Base-by-base conservation (phyloP, 2,888 invertebrate genomes). In the Agrochola circellaris region DNA sequence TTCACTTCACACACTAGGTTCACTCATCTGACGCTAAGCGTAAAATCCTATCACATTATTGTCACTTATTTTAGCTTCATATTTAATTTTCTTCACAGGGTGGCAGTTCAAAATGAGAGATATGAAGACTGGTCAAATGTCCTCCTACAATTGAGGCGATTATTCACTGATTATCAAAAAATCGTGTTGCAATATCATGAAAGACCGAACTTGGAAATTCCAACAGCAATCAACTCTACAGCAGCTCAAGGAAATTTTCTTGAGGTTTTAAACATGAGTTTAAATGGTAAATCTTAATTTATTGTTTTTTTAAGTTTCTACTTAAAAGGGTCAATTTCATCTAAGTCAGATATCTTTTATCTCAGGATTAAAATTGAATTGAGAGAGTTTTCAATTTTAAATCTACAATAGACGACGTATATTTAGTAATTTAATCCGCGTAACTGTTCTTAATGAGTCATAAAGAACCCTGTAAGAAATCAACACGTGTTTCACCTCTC, bases 241-340 rank as follows among this genome's bases (percentile, higher is more conserved):
- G 99, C 99, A 8, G 98, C 98, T 0, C 99, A 99, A 94, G 99
- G 99, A 68, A 99, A 99, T 94, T 99, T 99, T 94, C 97, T 99
- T 48, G 99, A 99, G 97, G 99, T 99, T n/a, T 97, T 99, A 38
- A 99, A 99, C 94, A 99, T 99, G 98, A 99, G 99, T 73, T 97
- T 99, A 77, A 99, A 99, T 97, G 99, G 99, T 98, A 97, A 92
- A 89, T 30, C 20, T 48, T 64, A 42, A 69, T 45, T 38, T 66
- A 11, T 61, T n/a, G 13, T 17, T 23, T 9, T 38, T 60, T 42
- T 17, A 17, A 48, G 4, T 38, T 34, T 23, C 48, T 48, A 13
- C 20, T 34, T 69, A 20, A 11, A 7, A 7, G 7, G 26, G 45
- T 0, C 20, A 8, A 48, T 15, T 48, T 30, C 15, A 51, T 48